phyloP scores from a whole-genome alignment of 2,888 invertebrate genomes.

The Melinaea marsaeus region DNA sequence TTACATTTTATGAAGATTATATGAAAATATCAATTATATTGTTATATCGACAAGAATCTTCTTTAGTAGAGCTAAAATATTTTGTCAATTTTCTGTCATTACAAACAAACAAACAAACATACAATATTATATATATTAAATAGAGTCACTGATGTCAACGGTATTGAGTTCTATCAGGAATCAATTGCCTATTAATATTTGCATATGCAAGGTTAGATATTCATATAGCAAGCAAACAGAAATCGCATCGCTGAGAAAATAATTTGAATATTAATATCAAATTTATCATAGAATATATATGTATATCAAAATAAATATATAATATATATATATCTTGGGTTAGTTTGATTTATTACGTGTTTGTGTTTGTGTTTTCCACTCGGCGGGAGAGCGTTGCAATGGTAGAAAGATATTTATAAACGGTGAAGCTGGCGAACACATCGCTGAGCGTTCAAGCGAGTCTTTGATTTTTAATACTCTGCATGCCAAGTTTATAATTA shows the following conservation, averaged over 20 bases:
- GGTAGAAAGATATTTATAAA: constrained; percentile 73
- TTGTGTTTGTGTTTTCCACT: constrained; percentile 58
- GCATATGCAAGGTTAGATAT: constrained; percentile 21
- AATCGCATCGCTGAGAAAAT: not conserved
- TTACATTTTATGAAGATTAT: too few species aligned
- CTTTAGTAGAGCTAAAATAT: too few species aligned
- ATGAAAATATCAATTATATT: too few species aligned
- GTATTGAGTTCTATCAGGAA: constrained; percentile 25
- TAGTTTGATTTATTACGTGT: constrained; percentile 37
- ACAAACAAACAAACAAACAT: constrained; percentile 12
- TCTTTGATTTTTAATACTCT: constrained; percentile 57
- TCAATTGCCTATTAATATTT: constrained; percentile 27
- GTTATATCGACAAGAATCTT: too few species aligned
- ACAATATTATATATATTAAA: constrained; percentile 20
- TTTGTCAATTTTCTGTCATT: not conserved
- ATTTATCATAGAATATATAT: too few species aligned
- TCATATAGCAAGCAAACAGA: not conserved
- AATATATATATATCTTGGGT: too few species aligned
- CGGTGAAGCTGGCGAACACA: constrained; percentile 55
- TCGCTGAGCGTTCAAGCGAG: constrained; percentile 48
- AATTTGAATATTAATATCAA: too few species aligned
- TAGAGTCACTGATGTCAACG: constrained; percentile 29
- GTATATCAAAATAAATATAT: too few species aligned
- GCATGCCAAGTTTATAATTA: constrained; percentile 1
- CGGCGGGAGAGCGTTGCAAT: constrained; percentile 66